Conservation (phyloP, 1,140 invertebrate genomes). For the Pseudobourletiella spinata region DNA sequence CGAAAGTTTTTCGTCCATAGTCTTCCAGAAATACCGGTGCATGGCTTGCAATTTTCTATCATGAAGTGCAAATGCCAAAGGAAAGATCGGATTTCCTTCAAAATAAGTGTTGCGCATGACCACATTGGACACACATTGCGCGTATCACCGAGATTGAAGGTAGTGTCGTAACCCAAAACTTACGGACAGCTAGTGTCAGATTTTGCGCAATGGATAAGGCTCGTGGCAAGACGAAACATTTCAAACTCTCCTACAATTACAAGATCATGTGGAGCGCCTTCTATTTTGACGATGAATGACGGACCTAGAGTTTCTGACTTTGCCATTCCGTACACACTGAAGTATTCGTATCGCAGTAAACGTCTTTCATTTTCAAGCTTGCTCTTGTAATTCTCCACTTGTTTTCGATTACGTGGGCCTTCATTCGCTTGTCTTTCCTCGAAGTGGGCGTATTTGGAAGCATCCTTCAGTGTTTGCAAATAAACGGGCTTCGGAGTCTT, state of each 20-base stretch:
- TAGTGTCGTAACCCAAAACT: background rate
- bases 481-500: background rate
- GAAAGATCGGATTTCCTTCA: slow-evolving; percentile 3
- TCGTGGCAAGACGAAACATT: background rate
- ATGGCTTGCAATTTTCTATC: background rate
- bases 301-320: background rate
- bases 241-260: background rate
- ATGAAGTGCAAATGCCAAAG: background rate
- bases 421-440: background rate
- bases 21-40: background rate
- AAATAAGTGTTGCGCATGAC: background rate
- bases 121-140: background rate
- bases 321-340: background rate
- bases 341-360: background rate
- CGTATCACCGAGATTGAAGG: background rate
- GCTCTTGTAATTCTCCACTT: background rate
- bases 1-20: background rate
- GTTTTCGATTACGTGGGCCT: background rate
- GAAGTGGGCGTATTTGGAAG: background rate
- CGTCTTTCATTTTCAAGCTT: background rate
- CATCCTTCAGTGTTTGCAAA: background rate
- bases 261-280: background rate
- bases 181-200: background rate
- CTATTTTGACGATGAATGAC: background rate
- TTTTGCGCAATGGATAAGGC: background rate